Conservation (phyloP, 2,113 vertebrate genomes). For the Nibea albiflora region DNA sequence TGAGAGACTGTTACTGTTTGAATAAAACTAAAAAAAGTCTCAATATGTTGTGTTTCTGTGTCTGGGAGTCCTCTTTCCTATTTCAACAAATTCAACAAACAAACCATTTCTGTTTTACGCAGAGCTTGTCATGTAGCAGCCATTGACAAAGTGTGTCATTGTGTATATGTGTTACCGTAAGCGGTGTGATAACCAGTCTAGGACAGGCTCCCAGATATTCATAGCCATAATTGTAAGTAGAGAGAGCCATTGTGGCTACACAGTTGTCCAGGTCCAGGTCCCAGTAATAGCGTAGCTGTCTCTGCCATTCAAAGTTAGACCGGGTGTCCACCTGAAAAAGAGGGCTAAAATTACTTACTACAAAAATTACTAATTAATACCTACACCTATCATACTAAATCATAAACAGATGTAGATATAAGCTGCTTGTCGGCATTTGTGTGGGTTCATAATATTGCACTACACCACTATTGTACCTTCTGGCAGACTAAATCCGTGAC, state of each 20-base stretch:
- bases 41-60: background rate
- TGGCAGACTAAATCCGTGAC: conserved; percentile 85
- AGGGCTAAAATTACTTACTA: background rate
- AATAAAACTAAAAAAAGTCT: background rate
- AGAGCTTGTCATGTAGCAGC: too few species aligned
- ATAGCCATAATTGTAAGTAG: conserved; percentile 88
- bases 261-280: conserved; percentile 87
- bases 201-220: conserved; percentile 89
- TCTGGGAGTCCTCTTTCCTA: background rate
- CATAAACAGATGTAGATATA: background rate
- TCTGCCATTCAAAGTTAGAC: conserved; percentile 89
- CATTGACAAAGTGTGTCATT: background rate
- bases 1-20: background rate
- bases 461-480: conserved; percentile 73
- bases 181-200: conserved; percentile 87
- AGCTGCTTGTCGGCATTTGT: background rate
- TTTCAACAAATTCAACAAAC: background rate
- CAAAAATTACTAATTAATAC: too few species aligned
- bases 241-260: conserved; percentile 88
- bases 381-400: background rate
- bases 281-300: conserved; percentile 88
- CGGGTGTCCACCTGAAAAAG: conserved; percentile 79
- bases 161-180: conserved; percentile 77
- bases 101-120: background rate
- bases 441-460: background rate